Conservation (phyloP, 1,140 invertebrate genomes). For the Hyposmocoma kahamanoa region DNA sequence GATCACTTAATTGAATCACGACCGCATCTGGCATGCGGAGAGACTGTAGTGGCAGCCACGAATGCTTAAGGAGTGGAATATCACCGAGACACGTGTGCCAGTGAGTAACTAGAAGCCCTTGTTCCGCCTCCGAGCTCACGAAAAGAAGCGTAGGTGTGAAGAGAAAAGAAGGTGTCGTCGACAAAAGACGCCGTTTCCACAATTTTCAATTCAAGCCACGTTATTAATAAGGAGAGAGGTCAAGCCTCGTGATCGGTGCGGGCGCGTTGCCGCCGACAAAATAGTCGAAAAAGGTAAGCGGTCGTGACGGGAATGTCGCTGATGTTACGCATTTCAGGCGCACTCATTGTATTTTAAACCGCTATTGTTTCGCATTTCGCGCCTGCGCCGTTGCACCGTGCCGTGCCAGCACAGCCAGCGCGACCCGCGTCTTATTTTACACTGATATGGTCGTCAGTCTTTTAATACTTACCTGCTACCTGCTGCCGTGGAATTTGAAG, state of each 20-base stretch:
- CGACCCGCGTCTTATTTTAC: too few species aligned
- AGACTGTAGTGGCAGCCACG: constrained; percentile 10
- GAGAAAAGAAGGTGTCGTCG: constrained; percentile 4
- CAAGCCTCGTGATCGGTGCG: constrained; percentile 35
- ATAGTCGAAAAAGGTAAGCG: constrained; percentile 63
- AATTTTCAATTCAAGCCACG: constrained; percentile 54
- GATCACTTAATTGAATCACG: constrained; percentile 42
- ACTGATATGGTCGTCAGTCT: too few species aligned
- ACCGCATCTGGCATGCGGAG: constrained; percentile 27
- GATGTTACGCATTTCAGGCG: constrained; percentile 57
- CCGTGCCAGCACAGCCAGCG: constrained; percentile 37
- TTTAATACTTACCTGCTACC: too few species aligned
- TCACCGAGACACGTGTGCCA: constrained; percentile 10
- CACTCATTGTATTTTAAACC: constrained; percentile 69
- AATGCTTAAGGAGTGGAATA: too few species aligned
- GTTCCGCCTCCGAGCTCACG: not conserved
- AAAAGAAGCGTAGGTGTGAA: constrained; percentile 9
- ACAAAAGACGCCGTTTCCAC: constrained; percentile 15
- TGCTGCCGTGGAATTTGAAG: too few species aligned
- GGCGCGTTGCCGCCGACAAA: constrained; percentile 36
- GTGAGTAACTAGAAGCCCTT: not conserved
- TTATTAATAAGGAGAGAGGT: constrained; percentile 54
- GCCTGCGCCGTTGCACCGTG: too few species aligned
- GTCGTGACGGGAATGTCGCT: constrained; percentile 63
- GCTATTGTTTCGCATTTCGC: constrained; percentile 65